phyloP scores from a whole-genome alignment of 2,888 invertebrate genomes.

The Nemotelus nigrinus region DNA sequence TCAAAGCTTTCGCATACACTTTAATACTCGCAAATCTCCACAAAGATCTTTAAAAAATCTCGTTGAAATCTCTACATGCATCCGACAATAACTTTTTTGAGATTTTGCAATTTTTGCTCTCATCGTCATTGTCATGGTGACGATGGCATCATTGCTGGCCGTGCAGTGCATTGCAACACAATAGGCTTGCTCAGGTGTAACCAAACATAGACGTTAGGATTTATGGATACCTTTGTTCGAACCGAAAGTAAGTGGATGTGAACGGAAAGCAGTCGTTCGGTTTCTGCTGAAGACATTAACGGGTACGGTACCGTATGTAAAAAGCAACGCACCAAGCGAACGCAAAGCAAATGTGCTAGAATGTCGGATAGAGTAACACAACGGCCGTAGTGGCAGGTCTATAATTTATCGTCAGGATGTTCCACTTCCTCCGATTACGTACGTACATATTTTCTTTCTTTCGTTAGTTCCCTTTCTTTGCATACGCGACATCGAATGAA shows the following conservation, averaged over 20 bases:
- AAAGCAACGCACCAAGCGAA: background rate
- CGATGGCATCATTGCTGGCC: too few relatives aligned
- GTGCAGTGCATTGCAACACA: background rate
- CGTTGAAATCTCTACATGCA: too few relatives aligned
- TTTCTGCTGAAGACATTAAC: background rate
- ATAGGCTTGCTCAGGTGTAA: conserved; percentile 11
- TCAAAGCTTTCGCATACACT: too few relatives aligned
- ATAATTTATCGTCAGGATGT: conserved; percentile 24
- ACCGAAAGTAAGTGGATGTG: background rate
- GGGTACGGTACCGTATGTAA: background rate
- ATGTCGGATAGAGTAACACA: conserved; percentile 11
- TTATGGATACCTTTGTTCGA: background rate
- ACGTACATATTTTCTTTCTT: background rate
- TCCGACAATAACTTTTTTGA: too few relatives aligned
- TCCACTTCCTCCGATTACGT: conserved; percentile 17
- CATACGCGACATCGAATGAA: background rate
- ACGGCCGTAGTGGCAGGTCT: background rate
- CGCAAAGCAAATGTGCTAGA: conserved; percentile 8
- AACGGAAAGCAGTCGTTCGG: background rate
- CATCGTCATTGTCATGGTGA: too few relatives aligned
- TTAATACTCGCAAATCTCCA: too few relatives aligned
- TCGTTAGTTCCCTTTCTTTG: background rate
- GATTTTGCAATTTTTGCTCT: too few relatives aligned
- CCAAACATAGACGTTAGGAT: background rate
- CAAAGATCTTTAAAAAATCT: too few relatives aligned